A percentile compares a stretch with the other conserved stretches of the same genome.
These are phyloP conservation scores for Mythimna pallens DNA, from an alignment of 2,888 invertebrate species.

Conservation along the genomic window DNA sequence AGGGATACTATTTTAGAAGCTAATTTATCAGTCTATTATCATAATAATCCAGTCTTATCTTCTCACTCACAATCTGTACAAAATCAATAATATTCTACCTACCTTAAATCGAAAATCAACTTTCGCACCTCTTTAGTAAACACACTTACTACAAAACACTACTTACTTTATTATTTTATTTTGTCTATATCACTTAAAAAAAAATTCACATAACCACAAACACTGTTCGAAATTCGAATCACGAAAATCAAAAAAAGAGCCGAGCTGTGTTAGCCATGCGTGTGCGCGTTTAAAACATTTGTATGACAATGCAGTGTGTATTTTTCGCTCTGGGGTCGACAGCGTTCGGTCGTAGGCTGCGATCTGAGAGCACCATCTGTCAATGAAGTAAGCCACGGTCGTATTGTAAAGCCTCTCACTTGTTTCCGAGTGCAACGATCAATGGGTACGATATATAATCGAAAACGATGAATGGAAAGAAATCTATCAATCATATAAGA, in stretches of 20 bases:
- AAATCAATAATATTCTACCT: constrained; percentile 41
- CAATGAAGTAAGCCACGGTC: constrained; percentile 86
- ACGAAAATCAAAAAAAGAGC: constrained; percentile 27
- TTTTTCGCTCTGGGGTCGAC: constrained; percentile 79
- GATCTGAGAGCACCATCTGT: constrained; percentile 77
- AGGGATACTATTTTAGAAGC: background rate
- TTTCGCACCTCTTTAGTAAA: background rate
- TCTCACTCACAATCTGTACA: constrained; percentile 31
- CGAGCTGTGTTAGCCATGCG: constrained; percentile 56
- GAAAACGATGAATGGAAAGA: constrained; percentile 41
- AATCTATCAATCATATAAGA: constrained; percentile 45
- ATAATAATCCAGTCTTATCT: constrained; percentile 28
- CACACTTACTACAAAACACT: no score
- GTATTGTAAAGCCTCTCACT: constrained; percentile 81
- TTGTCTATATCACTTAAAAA: constrained; percentile 17
- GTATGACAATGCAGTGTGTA: constrained; percentile 81
- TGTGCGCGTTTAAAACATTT: constrained; percentile 71
- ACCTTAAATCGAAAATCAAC: constrained; percentile 3
- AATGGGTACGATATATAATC: constrained; percentile 43
- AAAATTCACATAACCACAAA: constrained; percentile 31
- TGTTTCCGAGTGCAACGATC: constrained; percentile 67
- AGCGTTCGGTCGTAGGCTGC: constrained; percentile 74
- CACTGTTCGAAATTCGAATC: constrained; percentile 41
- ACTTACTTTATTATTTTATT: constrained; percentile 34
- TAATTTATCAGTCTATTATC: constrained; percentile 24